Evolutionary conservation across 2,113 vertebrate genomes (phyloP), one percentile per base, ranked within the genome.

Genomic region (Eurypyga helias): DNA sequence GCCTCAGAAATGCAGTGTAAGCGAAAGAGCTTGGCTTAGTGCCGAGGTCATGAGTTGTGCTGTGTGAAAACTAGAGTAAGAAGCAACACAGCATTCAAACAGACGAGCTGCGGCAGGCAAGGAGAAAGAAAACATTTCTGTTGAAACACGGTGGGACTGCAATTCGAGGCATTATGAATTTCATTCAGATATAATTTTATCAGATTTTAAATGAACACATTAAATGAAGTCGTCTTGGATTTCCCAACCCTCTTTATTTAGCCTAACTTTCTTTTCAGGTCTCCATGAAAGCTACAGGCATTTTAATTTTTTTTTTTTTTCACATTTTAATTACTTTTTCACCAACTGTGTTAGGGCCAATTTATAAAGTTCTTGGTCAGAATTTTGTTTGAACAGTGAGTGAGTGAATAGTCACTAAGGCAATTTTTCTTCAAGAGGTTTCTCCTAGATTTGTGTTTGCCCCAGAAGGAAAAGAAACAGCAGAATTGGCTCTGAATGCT

Each of bases 21-120:
- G 93, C 93, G 90, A 69, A 85, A 95, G 58, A 81, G 13, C 41
- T 69, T 96, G 96, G 91, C 78, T 89, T 76, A 36, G 5, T 65
- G 96, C 93, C 76, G 1, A 93, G 93, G 65, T 89, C 79, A 89
- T 26, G 65, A 31, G 46, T 26, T 97, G 83, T 45, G 80, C 87
- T 95, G 7, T 86, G 89, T 51, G 72, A 83, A 96, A 90, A 84
- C 38, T 12, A 31, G 67, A 92, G 48, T 61, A 86, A 92, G 76
- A 85, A 93, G 83, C 54, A 96, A 54, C 52, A 57, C 26, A 83
- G 62, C 24, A 28, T 77, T 90, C 90, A 21, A 49, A 71, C 66
- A 71, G 34, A 54, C 12, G n/a, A 16, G 23, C 14, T 83, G 64
- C 46, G 43, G 20, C 45, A 86, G 65, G 33, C 54, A 78, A 58